These are phyloP conservation scores for Cephus sareptanus DNA, from an alignment of 2,888 invertebrate genomes.

Conservation along the genomic window DNA sequence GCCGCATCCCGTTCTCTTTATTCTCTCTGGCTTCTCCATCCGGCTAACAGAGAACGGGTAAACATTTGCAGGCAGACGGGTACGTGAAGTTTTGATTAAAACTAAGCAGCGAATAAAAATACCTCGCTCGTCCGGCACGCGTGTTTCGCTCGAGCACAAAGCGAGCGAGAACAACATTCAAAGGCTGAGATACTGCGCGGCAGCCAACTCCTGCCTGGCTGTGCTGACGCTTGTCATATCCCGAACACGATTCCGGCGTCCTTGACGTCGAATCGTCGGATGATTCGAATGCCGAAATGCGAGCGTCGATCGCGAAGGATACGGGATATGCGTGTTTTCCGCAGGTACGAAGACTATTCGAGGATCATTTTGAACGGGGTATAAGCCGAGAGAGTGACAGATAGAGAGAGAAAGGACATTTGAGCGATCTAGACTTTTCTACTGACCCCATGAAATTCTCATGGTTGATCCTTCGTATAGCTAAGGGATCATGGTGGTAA, in stretches of 20 bases:
- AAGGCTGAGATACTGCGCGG: neutral
- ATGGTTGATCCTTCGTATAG: no score
- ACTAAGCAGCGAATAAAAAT: conserved; percentile 51
- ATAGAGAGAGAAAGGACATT: neutral
- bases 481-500: no score
- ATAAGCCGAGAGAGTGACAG: neutral
- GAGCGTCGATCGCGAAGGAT: neutral
- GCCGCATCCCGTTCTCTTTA: neutral
- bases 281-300: neutral
- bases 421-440: no score
- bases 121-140: conserved; percentile 28
- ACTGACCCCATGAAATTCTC: no score
- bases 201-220: neutral
- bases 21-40: neutral
- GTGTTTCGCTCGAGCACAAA: neutral
- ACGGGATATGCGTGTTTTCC: neutral
- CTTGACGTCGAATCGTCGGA: neutral
- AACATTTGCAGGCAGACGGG: conserved; percentile 5
- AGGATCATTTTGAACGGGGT: neutral
- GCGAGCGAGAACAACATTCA: neutral
- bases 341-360: neutral
- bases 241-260: neutral
- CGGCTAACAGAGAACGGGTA: neutral
- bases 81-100: conserved; percentile 49
- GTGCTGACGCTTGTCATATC: neutral